Conservation (phyloP, 2,797 vertebrate genomes). For the Chelon labrosus region DNA sequence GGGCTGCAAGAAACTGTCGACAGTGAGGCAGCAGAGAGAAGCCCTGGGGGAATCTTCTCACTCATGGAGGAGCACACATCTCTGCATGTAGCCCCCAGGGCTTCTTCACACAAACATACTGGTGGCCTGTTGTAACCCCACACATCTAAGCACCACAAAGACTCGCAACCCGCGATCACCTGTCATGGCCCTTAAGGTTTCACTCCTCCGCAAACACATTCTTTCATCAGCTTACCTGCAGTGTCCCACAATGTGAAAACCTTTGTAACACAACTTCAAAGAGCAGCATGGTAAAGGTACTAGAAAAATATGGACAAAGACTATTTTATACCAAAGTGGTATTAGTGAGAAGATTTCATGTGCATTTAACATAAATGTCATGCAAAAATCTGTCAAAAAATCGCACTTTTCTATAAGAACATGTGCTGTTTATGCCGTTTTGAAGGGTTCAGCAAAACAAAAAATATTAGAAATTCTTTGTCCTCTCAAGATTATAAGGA, state of each 20-base stretch:
- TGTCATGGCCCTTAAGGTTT: conserved; percentile 52
- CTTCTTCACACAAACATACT: conserved; percentile 50
- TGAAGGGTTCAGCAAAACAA: too few species aligned
- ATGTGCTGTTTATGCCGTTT: too few species aligned
- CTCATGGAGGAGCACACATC: conserved; percentile 50
- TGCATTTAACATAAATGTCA: neutral
- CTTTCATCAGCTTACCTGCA: conserved; percentile 60
- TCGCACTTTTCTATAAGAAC: neutral
- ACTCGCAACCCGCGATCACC: conserved; percentile 53
- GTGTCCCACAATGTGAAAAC: conserved; percentile 33
- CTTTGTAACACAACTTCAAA: conserved; percentile 34
- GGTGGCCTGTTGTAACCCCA: conserved; percentile 39
- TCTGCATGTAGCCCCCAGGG: conserved; percentile 29
- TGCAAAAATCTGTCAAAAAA: neutral
- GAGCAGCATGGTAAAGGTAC: conserved; percentile 15
- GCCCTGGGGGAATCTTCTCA: conserved; percentile 38
- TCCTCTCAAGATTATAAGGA: neutral
- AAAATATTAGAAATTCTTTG: neutral
- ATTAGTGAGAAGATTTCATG: neutral
- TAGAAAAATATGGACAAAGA: conserved; percentile 18
- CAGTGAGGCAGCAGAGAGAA: conserved; percentile 30
- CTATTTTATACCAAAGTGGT: conserved; percentile 5
- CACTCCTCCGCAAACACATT: conserved; percentile 61
- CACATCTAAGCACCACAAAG: conserved; percentile 39
- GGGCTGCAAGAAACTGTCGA: conserved; percentile 38